Evolutionary conservation across 2,888 invertebrate genomes (phyloP).

Genomic region (Gisinianus flammeolus): DNA sequence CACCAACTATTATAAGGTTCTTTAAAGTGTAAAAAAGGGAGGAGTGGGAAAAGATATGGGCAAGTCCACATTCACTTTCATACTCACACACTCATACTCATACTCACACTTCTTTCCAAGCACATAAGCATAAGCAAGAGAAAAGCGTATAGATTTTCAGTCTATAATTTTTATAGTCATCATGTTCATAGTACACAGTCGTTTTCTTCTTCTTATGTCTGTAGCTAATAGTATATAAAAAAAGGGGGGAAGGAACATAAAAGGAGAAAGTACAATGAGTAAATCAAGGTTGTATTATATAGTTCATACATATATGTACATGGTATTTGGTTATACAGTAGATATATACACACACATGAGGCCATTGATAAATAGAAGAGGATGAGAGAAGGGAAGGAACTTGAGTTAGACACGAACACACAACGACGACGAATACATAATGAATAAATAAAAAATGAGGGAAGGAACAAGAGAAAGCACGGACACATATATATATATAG

Average conservation of each 20-base stretch:
- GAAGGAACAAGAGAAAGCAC: not conserved
- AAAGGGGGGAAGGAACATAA: not conserved
- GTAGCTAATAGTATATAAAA: not conserved
- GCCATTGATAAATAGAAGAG: not conserved
- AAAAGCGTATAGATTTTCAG: no score
- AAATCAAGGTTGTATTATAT: not conserved
- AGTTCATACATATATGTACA: not conserved
- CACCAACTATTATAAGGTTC: not conserved
- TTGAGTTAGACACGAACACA: not conserved
- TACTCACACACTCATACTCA: no score
- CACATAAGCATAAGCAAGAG: no score
- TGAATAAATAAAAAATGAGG: slow-evolving; percentile 11
- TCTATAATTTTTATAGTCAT: no score
- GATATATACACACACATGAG: not conserved
- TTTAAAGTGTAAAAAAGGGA: not conserved
- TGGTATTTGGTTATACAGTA: not conserved
- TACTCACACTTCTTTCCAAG: no score
- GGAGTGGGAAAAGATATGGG: not conserved
- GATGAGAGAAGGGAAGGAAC: not conserved
- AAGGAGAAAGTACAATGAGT: not conserved
- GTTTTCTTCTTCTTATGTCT: no score
- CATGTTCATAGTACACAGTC: no score
- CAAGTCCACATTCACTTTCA: no score
- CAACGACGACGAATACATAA: not conserved
- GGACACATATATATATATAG: no score